Conservation (phyloP, 2,888 invertebrate genomes). For the Hirtodrosophila cameraria region DNA sequence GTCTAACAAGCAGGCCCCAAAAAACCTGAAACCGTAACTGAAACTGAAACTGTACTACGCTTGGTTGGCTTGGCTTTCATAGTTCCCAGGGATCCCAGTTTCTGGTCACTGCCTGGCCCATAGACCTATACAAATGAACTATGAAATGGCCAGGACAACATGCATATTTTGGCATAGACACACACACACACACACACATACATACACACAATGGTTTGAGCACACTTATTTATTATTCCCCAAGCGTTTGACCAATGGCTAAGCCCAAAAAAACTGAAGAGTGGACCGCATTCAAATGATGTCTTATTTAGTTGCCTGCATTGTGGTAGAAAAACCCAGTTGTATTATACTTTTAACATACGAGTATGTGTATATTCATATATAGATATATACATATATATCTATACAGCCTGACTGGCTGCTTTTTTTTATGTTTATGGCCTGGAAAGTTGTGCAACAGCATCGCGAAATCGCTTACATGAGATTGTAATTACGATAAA, state of each 20-base stretch:
- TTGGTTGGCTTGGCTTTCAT: conserved; percentile 43
- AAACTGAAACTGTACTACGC: conserved; percentile 64
- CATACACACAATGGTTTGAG: conserved; percentile 25
- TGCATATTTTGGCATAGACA: conserved; percentile 63
- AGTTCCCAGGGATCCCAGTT: conserved; percentile 7
- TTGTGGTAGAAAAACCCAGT: conserved; percentile 56
- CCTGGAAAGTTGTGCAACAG: conserved; percentile 74
- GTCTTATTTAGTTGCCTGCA: conserved; percentile 76
- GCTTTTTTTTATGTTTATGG: conserved; percentile 64
- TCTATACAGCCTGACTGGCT: conserved; percentile 30
- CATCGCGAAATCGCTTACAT: conserved; percentile 77
- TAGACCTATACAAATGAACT: conserved; percentile 72
- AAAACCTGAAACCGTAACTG: conserved; percentile 50
- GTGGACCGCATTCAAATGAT: conserved; percentile 75
- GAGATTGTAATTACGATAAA: conserved; percentile 81
- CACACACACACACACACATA: conserved; percentile 28
- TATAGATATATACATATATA: conserved; percentile 7
- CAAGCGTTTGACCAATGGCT: conserved; percentile 78
- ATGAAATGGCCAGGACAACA: conserved; percentile 76
- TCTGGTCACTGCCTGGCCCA: conserved; percentile 23
- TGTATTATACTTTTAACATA: conserved; percentile 26
- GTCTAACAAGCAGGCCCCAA: conserved; percentile 46
- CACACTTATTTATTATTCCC: conserved; percentile 80
- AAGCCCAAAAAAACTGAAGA: conserved; percentile 57
- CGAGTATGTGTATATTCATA: conserved; percentile 14